These are phyloP conservation scores for Steinernema khuongi DNA, from an alignment of 1,140 invertebrate genomes.

Conservation along the genomic window DNA sequence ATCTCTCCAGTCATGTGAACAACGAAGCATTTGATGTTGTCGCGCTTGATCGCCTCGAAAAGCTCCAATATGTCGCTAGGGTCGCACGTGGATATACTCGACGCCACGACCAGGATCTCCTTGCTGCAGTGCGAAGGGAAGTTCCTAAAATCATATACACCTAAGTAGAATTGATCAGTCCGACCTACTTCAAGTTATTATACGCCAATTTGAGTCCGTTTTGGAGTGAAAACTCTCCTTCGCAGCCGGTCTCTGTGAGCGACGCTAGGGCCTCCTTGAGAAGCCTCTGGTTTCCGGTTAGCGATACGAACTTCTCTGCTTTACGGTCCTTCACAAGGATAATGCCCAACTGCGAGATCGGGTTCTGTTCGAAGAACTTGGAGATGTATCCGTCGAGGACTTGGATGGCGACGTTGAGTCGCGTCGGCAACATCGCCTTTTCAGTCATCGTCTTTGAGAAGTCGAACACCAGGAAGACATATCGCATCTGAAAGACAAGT, in stretches of 20 bases:
- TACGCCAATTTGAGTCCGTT: constrained; percentile 83
- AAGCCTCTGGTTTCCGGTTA: constrained; percentile 66
- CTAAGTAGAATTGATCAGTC: background rate
- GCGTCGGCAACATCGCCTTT: constrained; percentile 89
- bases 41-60: constrained; percentile 68
- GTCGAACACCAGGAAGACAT: constrained; percentile 83
- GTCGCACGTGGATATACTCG: constrained; percentile 63
- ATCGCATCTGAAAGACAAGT: constrained; percentile 65
- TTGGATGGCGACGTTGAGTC: constrained; percentile 68
- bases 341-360: constrained; percentile 89
- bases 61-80: constrained; percentile 83
- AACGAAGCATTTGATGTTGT: constrained; percentile 77
- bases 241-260: constrained; percentile 61
- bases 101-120: constrained; percentile 63
- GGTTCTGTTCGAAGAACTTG: constrained; percentile 96
- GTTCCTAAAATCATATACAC: background rate
- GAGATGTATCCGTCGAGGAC: constrained; percentile 85
- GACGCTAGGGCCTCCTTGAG: constrained; percentile 61
- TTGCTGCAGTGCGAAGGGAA: background rate
- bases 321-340: constrained; percentile 85
- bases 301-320: constrained; percentile 81
- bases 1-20: constrained; percentile 92
- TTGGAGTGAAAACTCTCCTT: constrained; percentile 87
- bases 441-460: constrained; percentile 85
- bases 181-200: constrained; percentile 70